Base-by-base conservation (phyloP, 2,888 invertebrate species). In the Xylota segnis region DNA sequence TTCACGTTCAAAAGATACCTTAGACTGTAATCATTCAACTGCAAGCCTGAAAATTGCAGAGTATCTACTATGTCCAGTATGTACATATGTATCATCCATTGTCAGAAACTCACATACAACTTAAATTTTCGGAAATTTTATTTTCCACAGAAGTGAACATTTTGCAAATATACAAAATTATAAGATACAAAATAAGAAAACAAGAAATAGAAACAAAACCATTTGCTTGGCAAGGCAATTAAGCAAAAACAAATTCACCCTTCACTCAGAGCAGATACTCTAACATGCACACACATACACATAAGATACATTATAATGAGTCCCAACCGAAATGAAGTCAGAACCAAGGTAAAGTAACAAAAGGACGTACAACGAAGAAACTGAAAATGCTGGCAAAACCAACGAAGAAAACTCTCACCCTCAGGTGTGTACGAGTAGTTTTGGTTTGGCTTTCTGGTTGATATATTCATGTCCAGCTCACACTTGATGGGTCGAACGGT, bases 401-500 rank as follows among this genome's bases (percentile, higher is more conserved):
- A 34, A 34, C 16, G n/a, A 23, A 56, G 2, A 56, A 59, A 59
- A 43, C 43, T 43, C 59, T 50, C 14, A 4, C 10, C 6, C 16
- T 7, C 59, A 40, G 40, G 59, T 59, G 59, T 34, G 5, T 27
- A n/a, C n/a, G 4, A 0, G 16, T 14, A 16, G 10, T 43, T 32
- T 56, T 18, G 9, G 52, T 40, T 56, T 7, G 29, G 29, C 56
- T 43, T 68, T 32, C 27, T 12, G 27, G 27, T 40, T 43, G 32
- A 45, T 32, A 29, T 56, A 32, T 32, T 27, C 56, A 32, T 32
- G 56, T 43, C 18, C 56, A 56, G 29, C 43, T 43, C 40, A 68
- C 54, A 68, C 68, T 70, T 56, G 29, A 43, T 63, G 45, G 63
- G 45, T 27, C 32, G 16, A 16, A 29, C 12, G n/a, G 56, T n/a